Conservation (phyloP, 2,797 vertebrate genomes). For the Helicolenus hilgendorfi region DNA sequence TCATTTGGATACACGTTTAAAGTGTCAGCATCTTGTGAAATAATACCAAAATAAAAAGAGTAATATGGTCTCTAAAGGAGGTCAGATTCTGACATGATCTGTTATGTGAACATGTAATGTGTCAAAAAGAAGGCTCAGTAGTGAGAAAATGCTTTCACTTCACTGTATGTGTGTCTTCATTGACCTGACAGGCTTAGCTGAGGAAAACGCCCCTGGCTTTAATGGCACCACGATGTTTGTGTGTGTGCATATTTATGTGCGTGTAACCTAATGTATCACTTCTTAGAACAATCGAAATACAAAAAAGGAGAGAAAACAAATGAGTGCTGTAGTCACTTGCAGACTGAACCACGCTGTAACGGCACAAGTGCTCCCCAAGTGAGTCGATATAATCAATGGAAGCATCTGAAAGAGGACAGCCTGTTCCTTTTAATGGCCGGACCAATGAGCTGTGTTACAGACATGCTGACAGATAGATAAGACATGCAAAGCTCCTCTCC, state of each 20-base stretch:
- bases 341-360: slow-evolving; percentile 48
- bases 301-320: slow-evolving; percentile 21
- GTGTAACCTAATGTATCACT: background rate
- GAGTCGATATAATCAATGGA: slow-evolving; percentile 70
- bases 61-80: slow-evolving; percentile 14
- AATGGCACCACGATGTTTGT: slow-evolving; percentile 42
- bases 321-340: background rate
- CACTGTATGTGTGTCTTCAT: slow-evolving; percentile 55
- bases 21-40: background rate
- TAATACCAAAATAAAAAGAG: background rate
- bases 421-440: slow-evolving; percentile 57
- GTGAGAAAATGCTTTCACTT: slow-evolving; percentile 68
- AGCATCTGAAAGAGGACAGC: slow-evolving; percentile 40
- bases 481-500: slow-evolving; percentile 50
- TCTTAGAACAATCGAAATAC: background rate
- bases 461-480: slow-evolving; percentile 61
- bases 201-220: slow-evolving; percentile 53
- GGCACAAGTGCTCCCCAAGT: slow-evolving; percentile 52
- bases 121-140: slow-evolving; percentile 51
- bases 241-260: background rate
- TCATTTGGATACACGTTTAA: background rate
- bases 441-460: slow-evolving; percentile 72
- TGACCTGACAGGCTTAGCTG: slow-evolving; percentile 66
- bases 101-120: slow-evolving; percentile 56
- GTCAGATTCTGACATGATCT: slow-evolving; percentile 25